Evolutionary conservation across 2,888 invertebrate genomes (phyloP).

Genomic region (Pharmacophagus antenor): DNA sequence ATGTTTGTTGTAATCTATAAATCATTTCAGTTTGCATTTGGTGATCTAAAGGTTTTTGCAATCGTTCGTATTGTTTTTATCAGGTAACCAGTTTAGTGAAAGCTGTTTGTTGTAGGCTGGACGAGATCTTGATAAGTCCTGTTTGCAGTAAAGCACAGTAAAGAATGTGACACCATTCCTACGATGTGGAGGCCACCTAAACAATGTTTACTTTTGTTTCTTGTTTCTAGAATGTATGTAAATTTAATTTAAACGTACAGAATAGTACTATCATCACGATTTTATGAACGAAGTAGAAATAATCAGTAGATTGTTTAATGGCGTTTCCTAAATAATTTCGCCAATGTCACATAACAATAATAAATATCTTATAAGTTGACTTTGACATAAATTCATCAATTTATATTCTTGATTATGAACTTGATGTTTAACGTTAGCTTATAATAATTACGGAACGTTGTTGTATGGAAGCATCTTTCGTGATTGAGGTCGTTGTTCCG

Average conservation of each 20-base stretch:
- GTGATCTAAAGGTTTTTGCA: conserved; percentile 14
- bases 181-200: conserved; percentile 9
- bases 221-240: conserved; percentile 9
- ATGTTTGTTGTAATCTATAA: no score
- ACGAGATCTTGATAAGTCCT: conserved; percentile 26
- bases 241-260: neutral
- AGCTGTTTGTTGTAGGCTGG: conserved; percentile 26
- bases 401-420: no score
- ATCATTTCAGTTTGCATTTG: neutral
- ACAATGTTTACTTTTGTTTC: conserved; percentile 5
- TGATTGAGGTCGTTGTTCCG: conserved; percentile 1
- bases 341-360: no score
- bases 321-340: no score
- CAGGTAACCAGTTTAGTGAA: conserved; percentile 26
- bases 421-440: no score
- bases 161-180: conserved; percentile 28
- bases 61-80: conserved; percentile 19
- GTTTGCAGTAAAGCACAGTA: conserved; percentile 9
- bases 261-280: conserved; percentile 17
- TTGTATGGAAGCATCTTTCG: conserved; percentile 1
- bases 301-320: no score
- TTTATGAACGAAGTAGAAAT: conserved; percentile 9
- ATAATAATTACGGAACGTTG: no score
- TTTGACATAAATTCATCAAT: no score
- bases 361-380: no score